Base-by-base conservation (phyloP, 2,888 invertebrate species). In the Cyclophora albipunctata region DNA sequence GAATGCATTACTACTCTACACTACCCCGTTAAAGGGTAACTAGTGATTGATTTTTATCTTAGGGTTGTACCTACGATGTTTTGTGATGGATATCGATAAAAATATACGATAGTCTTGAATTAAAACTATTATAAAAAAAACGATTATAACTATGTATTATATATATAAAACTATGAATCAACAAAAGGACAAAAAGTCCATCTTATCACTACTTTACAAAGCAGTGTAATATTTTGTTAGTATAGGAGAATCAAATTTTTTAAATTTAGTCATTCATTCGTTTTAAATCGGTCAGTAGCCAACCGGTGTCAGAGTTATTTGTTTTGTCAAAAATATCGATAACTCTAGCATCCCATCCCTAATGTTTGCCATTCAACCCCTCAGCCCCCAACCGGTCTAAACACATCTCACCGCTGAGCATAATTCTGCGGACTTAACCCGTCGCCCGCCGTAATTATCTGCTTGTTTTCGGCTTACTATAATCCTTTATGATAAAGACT, bases 361-460 rank as follows among this genome's bases (percentile, higher is more conserved):
- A 70, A 35, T 46, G 54, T 52, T 64, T 62, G 60, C 67, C 64
- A 43, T 61, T 51, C 47, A 69, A 64, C 66, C 43, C 43, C 34
- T 43, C 33, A 34, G 43, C 74, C 71, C 78, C 79, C 71, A 66
- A 63, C 60, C 51, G 65, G 65, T 58, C 66, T 73, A 69, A 73
- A 74, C 72, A 69, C 49, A 55, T 64, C 59, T 71, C 72, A 73
- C 82, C 78, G 80, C 84, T 83, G 72, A 83, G 82, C 84, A 85
- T 85, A 86, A 86, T 86, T 83, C 76, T 83, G 85, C 79, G 84
- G 84, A 82, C 73, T 82, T 75, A 75, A 58, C 67, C 65, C 66
- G 70, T 69, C 65, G 61, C 66, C 69, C 65, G 61, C 66, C 64
- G 69, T 78, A 69, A 85, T 84, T 82, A 84, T 77, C 77, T 71